These are phyloP conservation scores for Tricholaema leucomelas DNA, from an alignment of 2,113 vertebrate genomes.

Conservation along the genomic window DNA sequence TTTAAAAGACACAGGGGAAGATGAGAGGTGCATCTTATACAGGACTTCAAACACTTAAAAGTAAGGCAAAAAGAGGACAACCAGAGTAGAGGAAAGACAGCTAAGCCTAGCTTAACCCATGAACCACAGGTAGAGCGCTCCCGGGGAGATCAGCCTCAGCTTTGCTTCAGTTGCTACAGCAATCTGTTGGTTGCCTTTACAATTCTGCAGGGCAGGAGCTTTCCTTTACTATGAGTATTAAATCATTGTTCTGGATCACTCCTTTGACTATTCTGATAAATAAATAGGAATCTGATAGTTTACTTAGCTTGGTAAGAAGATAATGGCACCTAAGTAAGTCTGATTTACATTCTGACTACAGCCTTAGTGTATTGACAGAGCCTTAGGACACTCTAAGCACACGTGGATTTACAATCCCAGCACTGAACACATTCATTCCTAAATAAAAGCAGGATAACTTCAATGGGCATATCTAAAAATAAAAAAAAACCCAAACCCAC, in stretches of 20 bases:
- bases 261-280: not conserved
- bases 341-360: not conserved
- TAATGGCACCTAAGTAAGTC: not conserved
- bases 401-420: not conserved
- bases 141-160: not conserved
- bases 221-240: not conserved
- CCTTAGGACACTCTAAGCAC: not conserved
- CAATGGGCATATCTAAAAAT: not conserved
- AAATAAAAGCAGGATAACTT: not conserved
- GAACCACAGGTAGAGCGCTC: not conserved
- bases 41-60: not conserved
- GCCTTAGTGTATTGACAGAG: not conserved
- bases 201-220: not conserved
- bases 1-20: not conserved
- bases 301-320: not conserved
- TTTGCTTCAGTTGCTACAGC: not conserved
- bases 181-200: not conserved
- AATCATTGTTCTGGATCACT: not conserved
- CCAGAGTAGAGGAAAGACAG: not conserved
- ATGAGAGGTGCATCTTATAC: not conserved
- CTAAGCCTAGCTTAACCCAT: not conserved
- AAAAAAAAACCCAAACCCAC: not conserved
- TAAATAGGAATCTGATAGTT: not conserved
- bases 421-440: not conserved
- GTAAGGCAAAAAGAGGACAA: not conserved